Evolutionary conservation across 2,888 invertebrate species (phyloP).

Genomic region (Drosophila sordidula): DNA sequence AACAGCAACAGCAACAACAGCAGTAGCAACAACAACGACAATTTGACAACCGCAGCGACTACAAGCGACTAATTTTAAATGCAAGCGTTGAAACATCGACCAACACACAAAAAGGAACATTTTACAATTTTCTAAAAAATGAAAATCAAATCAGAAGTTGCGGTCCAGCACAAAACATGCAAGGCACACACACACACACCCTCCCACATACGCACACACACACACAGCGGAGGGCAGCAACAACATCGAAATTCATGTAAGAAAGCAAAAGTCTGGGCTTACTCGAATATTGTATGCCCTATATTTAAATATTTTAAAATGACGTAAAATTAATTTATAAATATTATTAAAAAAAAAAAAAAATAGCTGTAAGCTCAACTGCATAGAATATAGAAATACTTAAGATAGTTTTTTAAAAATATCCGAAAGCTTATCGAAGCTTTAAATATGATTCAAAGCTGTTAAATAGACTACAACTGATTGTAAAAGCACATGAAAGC

Average conservation of each 20-base stretch:
- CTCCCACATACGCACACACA: slow-evolving; percentile 4
- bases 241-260: slow-evolving; percentile 20
- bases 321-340: too few species aligned
- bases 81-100: slow-evolving; percentile 51
- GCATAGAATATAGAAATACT: too few species aligned
- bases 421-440: too few species aligned
- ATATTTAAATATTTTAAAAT: too few species aligned
- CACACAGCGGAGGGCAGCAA: slow-evolving; percentile 6
- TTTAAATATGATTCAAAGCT: too few species aligned
- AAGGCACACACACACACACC: slow-evolving; percentile 34
- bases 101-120: slow-evolving; percentile 42
- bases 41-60: slow-evolving; percentile 69
- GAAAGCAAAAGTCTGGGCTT: neutral
- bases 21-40: slow-evolving; percentile 45
- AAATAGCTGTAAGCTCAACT: too few species aligned
- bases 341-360: too few species aligned
- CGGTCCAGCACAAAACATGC: slow-evolving; percentile 60
- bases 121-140: slow-evolving; percentile 36
- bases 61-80: slow-evolving; percentile 77
- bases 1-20: slow-evolving; percentile 48
- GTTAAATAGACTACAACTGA: too few species aligned
- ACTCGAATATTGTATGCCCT: slow-evolving; percentile 19
- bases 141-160: slow-evolving; percentile 74
- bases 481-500: too few species aligned
- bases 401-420: too few species aligned